Base-by-base conservation (phyloP, 2,888 invertebrate genomes). In the Helobdella robusta region DNA sequence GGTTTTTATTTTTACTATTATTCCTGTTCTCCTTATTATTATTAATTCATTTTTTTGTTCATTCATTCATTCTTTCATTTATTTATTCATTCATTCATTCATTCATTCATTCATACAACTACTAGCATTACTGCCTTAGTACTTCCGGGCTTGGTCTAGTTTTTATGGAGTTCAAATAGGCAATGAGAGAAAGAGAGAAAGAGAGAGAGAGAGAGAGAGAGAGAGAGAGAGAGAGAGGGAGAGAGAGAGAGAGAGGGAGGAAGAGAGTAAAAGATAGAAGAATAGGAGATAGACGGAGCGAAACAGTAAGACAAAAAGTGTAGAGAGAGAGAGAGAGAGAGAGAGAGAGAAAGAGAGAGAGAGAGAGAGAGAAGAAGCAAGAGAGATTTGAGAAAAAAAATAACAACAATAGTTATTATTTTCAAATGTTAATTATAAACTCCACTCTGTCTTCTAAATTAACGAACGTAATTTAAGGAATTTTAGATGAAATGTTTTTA, bases 141-240 rank as follows among this genome's bases (percentile, higher is more conserved):
- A 40, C 44, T 40, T 15, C 44, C 44, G 11, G 18, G 11, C 44
- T 15, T 40, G 11, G 11, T 15, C 11, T 18, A 15, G 18, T 40
- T 40, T n/a, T n/a, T n/a, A n/a, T n/a, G n/a, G n/a, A n/a, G n/a
- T n/a, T n/a, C n/a, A 15, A 8, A 23, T 18, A 23, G 15, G 20
- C 11, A 52, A 52, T 1, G 40, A 52, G 52, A 20, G 20, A 20
- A 23, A 52, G 52, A 52, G 11, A 20, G 52, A 52, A 23, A 20
- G 20, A 20, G 32, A 85, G 86, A 30, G 71, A 72, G 6, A 74
- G 73, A 68, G 75, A 75, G 15, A 61, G 74, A 48, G 20, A 20
- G 52, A 52, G 52, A 20, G 20, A 20, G 52, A 52, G 52, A 20
- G 20, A 52, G 52, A 52, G 52, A 20, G 20, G 54, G 20, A 25